A percentile compares a stretch with the other conserved stretches of the same genome.
Evolutionary conservation across 2,797 vertebrate genomes (phyloP).

Genomic region (Acrossocheilus wenchowensis): DNA sequence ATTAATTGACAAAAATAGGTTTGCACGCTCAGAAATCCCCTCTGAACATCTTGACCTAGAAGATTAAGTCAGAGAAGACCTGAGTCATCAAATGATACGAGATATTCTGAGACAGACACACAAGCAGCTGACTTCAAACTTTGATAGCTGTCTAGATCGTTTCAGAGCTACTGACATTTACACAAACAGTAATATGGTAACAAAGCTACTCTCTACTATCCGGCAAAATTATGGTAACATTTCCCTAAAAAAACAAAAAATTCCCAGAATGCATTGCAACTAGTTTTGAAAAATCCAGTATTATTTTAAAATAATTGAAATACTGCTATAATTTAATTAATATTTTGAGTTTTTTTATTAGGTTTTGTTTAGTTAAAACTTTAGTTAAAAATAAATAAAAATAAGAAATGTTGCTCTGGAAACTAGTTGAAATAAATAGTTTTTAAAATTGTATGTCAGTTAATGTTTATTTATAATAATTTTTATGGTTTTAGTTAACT

Average conservation of each 20-base stretch:
- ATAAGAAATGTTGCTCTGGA: background rate
- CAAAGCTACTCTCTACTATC: background rate
- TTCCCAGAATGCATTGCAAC: background rate
- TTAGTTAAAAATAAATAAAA: background rate
- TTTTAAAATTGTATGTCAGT: background rate
- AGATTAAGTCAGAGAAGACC: background rate
- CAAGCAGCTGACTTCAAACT: too few relatives aligned
- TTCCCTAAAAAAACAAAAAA: background rate
- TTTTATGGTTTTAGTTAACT: background rate
- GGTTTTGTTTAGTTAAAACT: background rate
- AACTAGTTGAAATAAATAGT: too few relatives aligned
- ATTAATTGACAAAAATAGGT: background rate
- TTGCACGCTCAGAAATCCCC: background rate
- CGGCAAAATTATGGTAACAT: background rate
- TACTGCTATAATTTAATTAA: background rate
- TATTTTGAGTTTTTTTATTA: background rate
- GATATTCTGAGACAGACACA: background rate
- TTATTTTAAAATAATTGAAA: too few relatives aligned
- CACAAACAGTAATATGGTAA: background rate
- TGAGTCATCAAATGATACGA: slow-evolving; percentile 8
- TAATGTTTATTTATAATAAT: background rate
- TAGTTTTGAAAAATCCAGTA: background rate
- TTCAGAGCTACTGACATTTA: background rate
- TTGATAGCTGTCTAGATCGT: background rate
- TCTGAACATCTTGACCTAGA: slow-evolving; percentile 7